A percentile compares a stretch with the other conserved stretches of the same genome.
phyloP scores from a whole-genome alignment of 2,797 vertebrate species.

The Dallia pectoralis region DNA sequence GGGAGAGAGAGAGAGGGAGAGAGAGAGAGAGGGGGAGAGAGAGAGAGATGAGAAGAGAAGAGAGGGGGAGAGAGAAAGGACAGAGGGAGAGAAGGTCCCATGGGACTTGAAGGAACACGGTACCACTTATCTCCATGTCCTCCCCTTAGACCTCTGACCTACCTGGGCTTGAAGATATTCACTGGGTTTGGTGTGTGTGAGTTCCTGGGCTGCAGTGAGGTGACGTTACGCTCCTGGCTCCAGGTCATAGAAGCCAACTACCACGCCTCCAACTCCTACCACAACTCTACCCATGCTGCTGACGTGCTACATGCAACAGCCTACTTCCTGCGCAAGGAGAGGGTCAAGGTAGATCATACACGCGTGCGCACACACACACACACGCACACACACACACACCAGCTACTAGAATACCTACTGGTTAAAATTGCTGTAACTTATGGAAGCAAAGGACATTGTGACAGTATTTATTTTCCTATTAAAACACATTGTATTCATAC shows the following conservation, averaged over 20 bases:
- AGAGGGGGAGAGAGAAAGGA: no score
- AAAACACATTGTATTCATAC: neutral
- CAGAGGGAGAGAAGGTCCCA: neutral
- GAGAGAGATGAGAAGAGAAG: no score
- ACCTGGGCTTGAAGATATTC: constrained; percentile 92
- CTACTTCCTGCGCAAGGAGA: constrained; percentile 90
- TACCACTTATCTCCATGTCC: neutral
- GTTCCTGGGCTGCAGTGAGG: constrained; percentile 89
- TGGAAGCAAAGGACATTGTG: neutral
- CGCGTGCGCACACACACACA: neutral
- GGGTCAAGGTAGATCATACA: constrained; percentile 82
- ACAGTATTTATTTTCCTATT: no score
- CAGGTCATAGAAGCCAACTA: constrained; percentile 93
- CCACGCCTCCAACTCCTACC: constrained; percentile 92
- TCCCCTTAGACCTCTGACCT: constrained; percentile 85
- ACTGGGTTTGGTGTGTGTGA: constrained; percentile 89
- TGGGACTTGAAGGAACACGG: neutral
- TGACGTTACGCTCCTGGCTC: constrained; percentile 88
- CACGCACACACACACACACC: neutral
- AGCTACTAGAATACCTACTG: neutral
- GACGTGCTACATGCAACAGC: constrained; percentile 95
- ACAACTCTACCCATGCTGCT: constrained; percentile 93
- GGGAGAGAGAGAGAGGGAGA: neutral
- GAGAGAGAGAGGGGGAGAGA: neutral
- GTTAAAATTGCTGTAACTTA: neutral